Base-by-base conservation (phyloP, 2,888 invertebrate species). In the Strigamia crassipes region DNA sequence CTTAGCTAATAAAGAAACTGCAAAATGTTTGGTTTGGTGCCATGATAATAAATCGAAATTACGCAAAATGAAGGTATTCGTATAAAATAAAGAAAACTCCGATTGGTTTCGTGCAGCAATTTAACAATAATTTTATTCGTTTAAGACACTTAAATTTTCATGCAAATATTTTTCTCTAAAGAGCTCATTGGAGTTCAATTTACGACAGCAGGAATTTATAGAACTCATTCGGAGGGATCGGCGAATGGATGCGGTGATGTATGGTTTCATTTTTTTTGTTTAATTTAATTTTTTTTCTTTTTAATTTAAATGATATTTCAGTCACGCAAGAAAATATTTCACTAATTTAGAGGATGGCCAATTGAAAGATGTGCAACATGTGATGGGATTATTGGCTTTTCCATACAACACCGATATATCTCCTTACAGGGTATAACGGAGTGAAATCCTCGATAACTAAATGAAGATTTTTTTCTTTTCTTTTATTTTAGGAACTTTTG, bases 41-140 rank as follows among this genome's bases (percentile, higher is more conserved):
- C 94, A 95, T 86, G 98, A 98, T 87, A 97, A 98, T 90, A 94
- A 96, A 88, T 96, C 96, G 46, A 97, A 97, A 87, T 91, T 98
- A 84, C 90, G 97, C 82, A 97, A 97, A 89, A 92, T 97, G 84
- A 95, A 95, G 88, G 81, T 80, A 56, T 51, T 21, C 21, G 4
- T 46, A 46, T 12, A 10, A n/a, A 46, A n/a, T n/a, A 27, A 27
- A 27, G 27, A 27, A 27, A 5, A 46, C 1, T 1, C 6, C 2
- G 46, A 46, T 46, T 1, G n/a, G 46, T 46, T 46, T 13, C 13
- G 12, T 15, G n/a, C 15, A 46, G n/a, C n/a, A 46, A 46, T 46
- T 46, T 46, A 46, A 46, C 15, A 46, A 46, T 46, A 2, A 15
- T 46, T 13, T 46, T 13, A 46, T 46, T 46, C 15, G 46, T 46